phyloP scores from a whole-genome alignment of 2,888 invertebrate genomes.

The Philaethria dido region DNA sequence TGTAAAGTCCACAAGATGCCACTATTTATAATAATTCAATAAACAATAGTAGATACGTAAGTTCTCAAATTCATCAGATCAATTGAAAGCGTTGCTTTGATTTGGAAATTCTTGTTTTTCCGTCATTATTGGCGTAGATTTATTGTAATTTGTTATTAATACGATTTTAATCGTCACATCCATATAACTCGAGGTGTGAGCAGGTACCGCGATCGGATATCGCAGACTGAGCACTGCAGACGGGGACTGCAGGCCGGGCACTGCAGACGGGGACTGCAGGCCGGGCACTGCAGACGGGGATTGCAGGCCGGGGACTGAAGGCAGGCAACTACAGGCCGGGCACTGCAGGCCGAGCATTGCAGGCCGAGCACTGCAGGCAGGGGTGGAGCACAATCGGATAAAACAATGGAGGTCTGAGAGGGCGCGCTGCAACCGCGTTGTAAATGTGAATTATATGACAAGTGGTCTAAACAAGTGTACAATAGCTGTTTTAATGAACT shows the following conservation, averaged over 20 bases:
- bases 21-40: not conserved
- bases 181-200: too few species aligned
- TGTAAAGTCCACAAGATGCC: not conserved
- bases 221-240: too few species aligned
- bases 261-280: too few species aligned
- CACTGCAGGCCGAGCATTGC: not conserved
- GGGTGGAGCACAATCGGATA: constrained; percentile 44
- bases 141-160: constrained; percentile 22
- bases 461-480: constrained; percentile 17
- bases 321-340: too few species aligned
- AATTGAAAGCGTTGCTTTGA: not conserved
- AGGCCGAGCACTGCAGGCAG: too few species aligned
- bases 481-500: constrained; percentile 11
- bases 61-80: not conserved
- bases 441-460: constrained; percentile 16
- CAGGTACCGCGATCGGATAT: too few species aligned
- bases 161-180: constrained; percentile 21
- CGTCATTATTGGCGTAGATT: not conserved
- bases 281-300: too few species aligned
- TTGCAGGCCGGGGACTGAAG: too few species aligned
- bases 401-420: constrained; percentile 60
- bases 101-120: not conserved
- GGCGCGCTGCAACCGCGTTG: too few species aligned
- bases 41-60: too few species aligned
- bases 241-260: too few species aligned